Evolutionary conservation across 2,888 invertebrate species (phyloP), one percentile per base, ranked within the genome.

Genomic region (Orthonevra nobilis): DNA sequence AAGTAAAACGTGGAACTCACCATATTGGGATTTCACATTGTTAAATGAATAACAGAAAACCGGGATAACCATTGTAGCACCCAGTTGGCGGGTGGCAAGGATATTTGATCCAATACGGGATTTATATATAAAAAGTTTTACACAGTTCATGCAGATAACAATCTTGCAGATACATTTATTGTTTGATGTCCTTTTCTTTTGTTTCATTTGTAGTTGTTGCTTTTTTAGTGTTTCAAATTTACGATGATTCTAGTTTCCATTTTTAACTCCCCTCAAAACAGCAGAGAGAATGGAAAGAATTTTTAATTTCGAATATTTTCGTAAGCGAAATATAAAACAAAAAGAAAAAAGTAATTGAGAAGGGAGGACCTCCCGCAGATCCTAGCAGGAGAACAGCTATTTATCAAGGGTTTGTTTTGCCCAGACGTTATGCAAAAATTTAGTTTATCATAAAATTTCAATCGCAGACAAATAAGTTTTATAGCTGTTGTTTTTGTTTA

Each of bases 351-450:
- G 12, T 20, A 19, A 15, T 15, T n/a, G 19, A 34, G 15, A 4
- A n/a, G 9, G 28, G 17, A n/a, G 6, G 19, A 1, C 1, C 2
- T 9, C 7, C 20, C 12, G 5, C 5, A 28, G 12, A n/a, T 23
- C 40, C 52, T 15, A 38, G 28, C 19, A 32, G 28, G 50, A 6
- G 38, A 54, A 17, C 70, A 52, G 3, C 5, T 23, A 77, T 77
- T 60, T 70, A 77, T 77, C 77, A 77, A 38, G 40, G 19, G 26
- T n/a, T 52, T 46, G 58, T 54, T 44, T 34, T n/a, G n/a, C n/a
- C n/a, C 56, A 79, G 79, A 73, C 73, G 66, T 56, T 79, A 79
- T 79, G 73, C 79, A 73, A 79, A n/a, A 79, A 73, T 79, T 79
- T 61, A 73, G 66, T 79, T 79, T 73, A 73, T 68, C 72, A 79